Evolutionary conservation across 2,797 vertebrate genomes (phyloP), one percentile per base, ranked within the genome.

Genomic region (Sebastes hubbsi): DNA sequence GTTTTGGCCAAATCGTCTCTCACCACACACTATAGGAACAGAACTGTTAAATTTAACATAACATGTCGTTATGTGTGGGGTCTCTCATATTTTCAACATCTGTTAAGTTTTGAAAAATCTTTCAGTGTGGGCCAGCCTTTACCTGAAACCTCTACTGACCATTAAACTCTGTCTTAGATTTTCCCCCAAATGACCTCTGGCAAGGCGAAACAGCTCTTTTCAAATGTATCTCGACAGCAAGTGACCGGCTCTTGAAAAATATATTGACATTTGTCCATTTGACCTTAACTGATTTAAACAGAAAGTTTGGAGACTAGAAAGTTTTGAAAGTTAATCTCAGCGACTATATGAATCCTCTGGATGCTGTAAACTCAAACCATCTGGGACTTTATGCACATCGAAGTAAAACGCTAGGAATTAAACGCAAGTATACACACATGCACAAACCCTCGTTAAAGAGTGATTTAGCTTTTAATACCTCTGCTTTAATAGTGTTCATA

Each of bases 391-490:
- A 76, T 75, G 60, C 55, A 29, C 55, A 52, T 32, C 66, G 73
- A 77, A 73, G 52, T 49, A 80, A 82, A 86, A 83, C 27, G 52
- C 24, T 42, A 12, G 25, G 36, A 87, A 86, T 78, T 65, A 63
- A 46, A 78, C 5, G 25, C 54, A 67, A 70, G 32, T 69, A 58
- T 61, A 63, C 1, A 2, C 74, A 82, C 77, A 85, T 77, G 82
- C 73, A 89, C 82, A 88, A 79, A 34, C 75, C 25, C 85, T 91
- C 54, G 60, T 92, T 91, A 89, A 82, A 86, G 64, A 78, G 80
- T 86, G 80, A 92, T 89, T 86, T 85, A 90, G 62, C 68, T 80
- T 81, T 89, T 90, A 92, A 88, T 85, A 78, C 78, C 81, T 80
- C 73, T 25, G 30, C 80, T 84, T 87, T 89, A 92, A 88, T 90